phyloP scores from a whole-genome alignment of 2,797 vertebrate species.

The Semotilus atromaculatus region DNA sequence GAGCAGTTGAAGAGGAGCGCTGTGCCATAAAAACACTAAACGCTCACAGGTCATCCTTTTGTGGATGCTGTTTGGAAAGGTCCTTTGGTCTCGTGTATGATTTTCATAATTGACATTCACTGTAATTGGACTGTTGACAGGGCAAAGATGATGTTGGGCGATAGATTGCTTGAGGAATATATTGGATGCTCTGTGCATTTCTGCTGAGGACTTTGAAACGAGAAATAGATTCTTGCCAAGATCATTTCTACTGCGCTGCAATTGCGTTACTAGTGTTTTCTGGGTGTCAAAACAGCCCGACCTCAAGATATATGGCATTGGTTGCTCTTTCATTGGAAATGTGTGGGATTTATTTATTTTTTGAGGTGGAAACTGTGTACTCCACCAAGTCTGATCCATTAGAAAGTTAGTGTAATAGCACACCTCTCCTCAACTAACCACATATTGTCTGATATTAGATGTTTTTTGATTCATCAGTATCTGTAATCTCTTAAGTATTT shows the following conservation, averaged over 20 bases:
- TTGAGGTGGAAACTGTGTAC: no score
- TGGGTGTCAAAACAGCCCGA: background rate
- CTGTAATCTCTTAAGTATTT: background rate
- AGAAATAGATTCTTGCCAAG: background rate
- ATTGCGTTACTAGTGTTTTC: background rate
- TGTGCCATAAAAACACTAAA: background rate
- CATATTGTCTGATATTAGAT: background rate
- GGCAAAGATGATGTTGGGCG: background rate
- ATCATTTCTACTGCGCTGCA: background rate
- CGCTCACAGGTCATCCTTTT: background rate
- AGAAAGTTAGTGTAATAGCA: background rate
- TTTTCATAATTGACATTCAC: background rate
- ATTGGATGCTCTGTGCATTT: background rate
- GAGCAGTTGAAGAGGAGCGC: no score
- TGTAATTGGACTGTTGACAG: background rate
- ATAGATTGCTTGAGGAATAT: background rate
- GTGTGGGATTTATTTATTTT: background rate
- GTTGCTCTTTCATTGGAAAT: background rate
- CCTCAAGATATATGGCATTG: background rate
- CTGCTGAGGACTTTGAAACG: background rate
- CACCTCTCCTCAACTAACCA: background rate
- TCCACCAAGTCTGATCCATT: background rate
- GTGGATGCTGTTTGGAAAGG: background rate
- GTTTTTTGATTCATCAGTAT: background rate
- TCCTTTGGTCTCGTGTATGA: background rate